Percentiles rank a stretch among this genome's conserved stretches.
These are phyloP conservation scores for Physella acuta DNA, from an alignment of 1,140 invertebrate species.

Conservation along the genomic window DNA sequence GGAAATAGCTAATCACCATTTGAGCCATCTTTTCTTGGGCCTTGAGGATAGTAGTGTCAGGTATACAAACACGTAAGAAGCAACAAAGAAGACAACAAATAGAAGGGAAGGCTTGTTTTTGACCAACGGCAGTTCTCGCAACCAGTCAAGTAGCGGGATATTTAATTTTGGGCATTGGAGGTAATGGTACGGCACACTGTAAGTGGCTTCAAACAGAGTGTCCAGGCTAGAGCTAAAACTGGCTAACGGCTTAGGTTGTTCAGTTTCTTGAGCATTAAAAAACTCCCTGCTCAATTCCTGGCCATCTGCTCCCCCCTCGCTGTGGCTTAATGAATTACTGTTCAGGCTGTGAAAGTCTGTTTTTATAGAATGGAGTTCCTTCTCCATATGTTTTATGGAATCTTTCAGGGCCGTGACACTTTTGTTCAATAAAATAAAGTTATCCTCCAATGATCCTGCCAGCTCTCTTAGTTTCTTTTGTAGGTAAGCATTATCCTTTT, in stretches of 20 bases:
- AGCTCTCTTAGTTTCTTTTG: neutral
- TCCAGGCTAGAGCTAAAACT: neutral
- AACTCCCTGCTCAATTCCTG: neutral
- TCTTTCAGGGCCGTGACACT: neutral
- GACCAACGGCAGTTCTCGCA: too few relatives aligned
- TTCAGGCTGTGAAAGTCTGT: neutral
- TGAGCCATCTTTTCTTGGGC: too few relatives aligned
- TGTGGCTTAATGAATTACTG: neutral
- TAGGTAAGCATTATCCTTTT: neutral
- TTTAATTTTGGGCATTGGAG: neutral
- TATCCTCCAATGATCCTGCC: neutral
- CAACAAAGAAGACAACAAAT: too few relatives aligned
- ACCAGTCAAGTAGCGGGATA: too few relatives aligned
- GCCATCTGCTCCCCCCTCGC: neutral
- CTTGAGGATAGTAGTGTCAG: too few relatives aligned
- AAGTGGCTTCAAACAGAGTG: neutral
- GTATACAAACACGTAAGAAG: too few relatives aligned
- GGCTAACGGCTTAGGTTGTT: neutral
- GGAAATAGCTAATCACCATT: too few relatives aligned
- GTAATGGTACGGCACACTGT: neutral
- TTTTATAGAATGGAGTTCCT: neutral
- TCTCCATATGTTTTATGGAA: neutral
- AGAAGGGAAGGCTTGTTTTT: too few relatives aligned
- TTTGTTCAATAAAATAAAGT: neutral
- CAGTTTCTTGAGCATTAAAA: neutral